A percentile compares a stretch with the other conserved stretches of the same genome.
Evolutionary conservation across 2,888 invertebrate genomes (phyloP).

Genomic region (Neuroscelio doddi): DNA sequence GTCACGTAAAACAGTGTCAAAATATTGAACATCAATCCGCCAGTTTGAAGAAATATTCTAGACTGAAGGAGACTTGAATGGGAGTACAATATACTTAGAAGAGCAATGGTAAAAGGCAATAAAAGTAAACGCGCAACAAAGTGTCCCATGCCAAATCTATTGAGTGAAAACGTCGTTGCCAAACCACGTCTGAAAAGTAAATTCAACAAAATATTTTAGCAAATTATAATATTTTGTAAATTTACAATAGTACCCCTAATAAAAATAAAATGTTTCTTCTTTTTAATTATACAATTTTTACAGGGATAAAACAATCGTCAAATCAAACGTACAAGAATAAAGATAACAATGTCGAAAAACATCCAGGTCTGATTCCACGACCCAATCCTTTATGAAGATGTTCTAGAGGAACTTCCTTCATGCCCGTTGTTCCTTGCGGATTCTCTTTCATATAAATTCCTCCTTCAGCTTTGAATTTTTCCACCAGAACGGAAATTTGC

Average conservation of each 20-base stretch:
- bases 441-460: constrained; percentile 80
- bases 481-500: constrained; percentile 88
- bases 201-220: constrained; percentile 15
- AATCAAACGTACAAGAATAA: constrained; percentile 60
- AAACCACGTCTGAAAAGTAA: constrained; percentile 79
- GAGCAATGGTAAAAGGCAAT: constrained; percentile 77
- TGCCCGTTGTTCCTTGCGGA: constrained; percentile 62
- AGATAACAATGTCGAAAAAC: constrained; percentile 66
- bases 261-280: not conserved
- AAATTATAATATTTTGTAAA: not conserved
- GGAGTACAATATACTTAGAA: constrained; percentile 65
- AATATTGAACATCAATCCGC: constrained; percentile 77
- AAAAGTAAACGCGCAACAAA: constrained; percentile 83
- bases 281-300: no score
- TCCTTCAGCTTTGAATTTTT: constrained; percentile 92
- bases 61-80: constrained; percentile 65
- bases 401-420: constrained; percentile 64
- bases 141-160: constrained; percentile 82
- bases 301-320: constrained; percentile 4
- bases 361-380: constrained; percentile 67
- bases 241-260: not conserved
- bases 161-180: constrained; percentile 85
- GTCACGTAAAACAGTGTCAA: constrained; percentile 85
- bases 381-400: constrained; percentile 65
- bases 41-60: constrained; percentile 66